A percentile compares a stretch with the other conserved stretches of the same genome.
phyloP scores from a whole-genome alignment of 2,888 invertebrate genomes.

The Alloscopus bannaensis region DNA sequence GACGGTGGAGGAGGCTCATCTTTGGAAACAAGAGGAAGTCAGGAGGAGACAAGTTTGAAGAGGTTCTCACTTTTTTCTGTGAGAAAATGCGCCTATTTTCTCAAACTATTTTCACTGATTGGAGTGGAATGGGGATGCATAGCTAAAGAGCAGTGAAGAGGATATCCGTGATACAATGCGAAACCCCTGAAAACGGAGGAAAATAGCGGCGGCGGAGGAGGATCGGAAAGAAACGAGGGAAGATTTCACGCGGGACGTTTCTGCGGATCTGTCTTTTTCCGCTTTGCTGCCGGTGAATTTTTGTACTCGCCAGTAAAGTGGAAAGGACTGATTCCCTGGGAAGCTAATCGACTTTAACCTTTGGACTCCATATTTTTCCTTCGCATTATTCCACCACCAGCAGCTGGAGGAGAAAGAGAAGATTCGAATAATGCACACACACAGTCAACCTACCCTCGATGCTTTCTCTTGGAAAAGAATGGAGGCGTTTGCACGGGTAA shows the following conservation, averaged over 20 bases:
- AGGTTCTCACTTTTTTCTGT: too few relatives aligned
- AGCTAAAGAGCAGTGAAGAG: conserved; percentile 5
- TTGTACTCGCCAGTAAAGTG: conserved; percentile 80
- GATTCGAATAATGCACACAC: background rate
- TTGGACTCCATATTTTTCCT: conserved; percentile 29
- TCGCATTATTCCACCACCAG: too few relatives aligned
- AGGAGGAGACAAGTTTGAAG: too few relatives aligned
- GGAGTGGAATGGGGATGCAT: conserved; percentile 30
- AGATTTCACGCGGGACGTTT: conserved; percentile 62
- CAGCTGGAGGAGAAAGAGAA: conserved; percentile 2
- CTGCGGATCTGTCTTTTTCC: conserved; percentile 81
- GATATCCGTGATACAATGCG: background rate
- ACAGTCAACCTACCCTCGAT: background rate
- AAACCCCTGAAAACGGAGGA: conserved; percentile 12
- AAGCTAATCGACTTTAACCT: conserved; percentile 70
- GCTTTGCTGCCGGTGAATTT: conserved; percentile 80
- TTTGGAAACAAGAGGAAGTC: too few relatives aligned
- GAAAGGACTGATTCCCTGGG: conserved; percentile 77
- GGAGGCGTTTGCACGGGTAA: background rate
- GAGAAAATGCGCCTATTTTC: too few relatives aligned
- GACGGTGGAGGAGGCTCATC: too few relatives aligned
- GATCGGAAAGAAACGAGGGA: conserved; percentile 8
- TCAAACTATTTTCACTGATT: conserved; percentile 21
- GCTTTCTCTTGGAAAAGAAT: background rate
- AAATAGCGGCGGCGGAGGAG: background rate